Evolutionary conservation across 2,113 vertebrate genomes (phyloP).

Genomic region (Machaerirhynchus nigripectus): DNA sequence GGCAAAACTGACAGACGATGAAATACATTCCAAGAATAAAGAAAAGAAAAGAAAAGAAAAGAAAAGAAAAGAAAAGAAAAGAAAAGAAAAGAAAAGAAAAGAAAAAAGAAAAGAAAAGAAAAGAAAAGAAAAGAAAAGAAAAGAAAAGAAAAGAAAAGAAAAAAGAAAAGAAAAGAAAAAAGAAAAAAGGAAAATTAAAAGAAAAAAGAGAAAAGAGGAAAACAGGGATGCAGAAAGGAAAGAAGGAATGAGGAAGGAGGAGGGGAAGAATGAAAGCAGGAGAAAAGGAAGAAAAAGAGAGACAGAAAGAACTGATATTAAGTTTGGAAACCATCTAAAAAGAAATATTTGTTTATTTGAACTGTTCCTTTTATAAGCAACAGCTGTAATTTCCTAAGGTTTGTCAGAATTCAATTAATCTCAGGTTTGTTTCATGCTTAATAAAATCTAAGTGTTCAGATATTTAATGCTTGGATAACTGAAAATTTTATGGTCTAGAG

Average conservation of each 20-base stretch:
- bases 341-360: constrained; percentile 7
- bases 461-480: background rate
- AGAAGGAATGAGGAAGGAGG: too few relatives aligned
- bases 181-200: background rate
- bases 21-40: constrained; percentile 81
- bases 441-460: background rate
- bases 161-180: background rate
- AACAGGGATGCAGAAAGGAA: background rate
- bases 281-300: too few relatives aligned
- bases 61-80: background rate
- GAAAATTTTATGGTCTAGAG: background rate
- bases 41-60: constrained; percentile 7
- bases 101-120: background rate
- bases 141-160: too few relatives aligned
- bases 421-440: constrained; percentile 16
- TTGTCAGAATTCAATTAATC: constrained; percentile 4
- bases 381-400: constrained; percentile 2
- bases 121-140: background rate
- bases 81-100: background rate
- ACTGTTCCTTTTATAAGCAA: constrained; percentile 9
- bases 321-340: constrained; percentile 50
- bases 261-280: too few relatives aligned
- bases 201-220: background rate
- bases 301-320: background rate
- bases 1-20: constrained; percentile 88